A percentile compares a stretch with the other conserved stretches of the same genome.
Conservation (phyloP, 2,113 vertebrate species). For the Nothoprocta perdicaria region DNA sequence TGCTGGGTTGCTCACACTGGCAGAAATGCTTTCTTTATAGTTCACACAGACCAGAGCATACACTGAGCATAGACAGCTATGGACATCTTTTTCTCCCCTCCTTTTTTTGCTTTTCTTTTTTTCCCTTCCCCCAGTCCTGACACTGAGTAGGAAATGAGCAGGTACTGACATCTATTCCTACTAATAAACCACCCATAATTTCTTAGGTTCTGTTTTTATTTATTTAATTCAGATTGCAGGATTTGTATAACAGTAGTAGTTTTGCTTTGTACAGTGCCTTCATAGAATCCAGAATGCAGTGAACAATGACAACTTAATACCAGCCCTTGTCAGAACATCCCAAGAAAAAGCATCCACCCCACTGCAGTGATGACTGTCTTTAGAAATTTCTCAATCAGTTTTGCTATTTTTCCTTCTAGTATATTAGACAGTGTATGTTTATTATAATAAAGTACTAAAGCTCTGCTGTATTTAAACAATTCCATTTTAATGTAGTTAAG, state of each 20-base stretch:
- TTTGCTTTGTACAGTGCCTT: neutral
- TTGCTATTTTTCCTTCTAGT: neutral
- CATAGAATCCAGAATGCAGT: neutral
- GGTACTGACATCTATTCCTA: neutral
- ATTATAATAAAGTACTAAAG: neutral
- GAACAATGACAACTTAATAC: neutral
- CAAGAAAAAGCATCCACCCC: neutral
- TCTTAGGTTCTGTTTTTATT: neutral
- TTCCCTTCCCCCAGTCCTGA: neutral
- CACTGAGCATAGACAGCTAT: neutral
- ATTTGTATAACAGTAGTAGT: neutral
- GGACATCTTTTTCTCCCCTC: neutral
- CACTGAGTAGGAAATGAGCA: neutral
- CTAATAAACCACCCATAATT: neutral
- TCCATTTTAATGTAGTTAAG: neutral
- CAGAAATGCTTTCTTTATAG: neutral
- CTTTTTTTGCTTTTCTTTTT: neutral
- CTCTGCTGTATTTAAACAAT: constrained; percentile 8
- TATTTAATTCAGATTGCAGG: neutral
- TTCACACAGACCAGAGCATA: neutral
- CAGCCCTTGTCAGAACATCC: neutral
- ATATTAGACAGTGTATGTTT: neutral
- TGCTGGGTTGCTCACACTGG: neutral
- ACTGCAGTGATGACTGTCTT: neutral
- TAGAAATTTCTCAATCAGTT: neutral